Conservation (phyloP, 2,888 invertebrate genomes). For the Crossocerus cetratus region DNA sequence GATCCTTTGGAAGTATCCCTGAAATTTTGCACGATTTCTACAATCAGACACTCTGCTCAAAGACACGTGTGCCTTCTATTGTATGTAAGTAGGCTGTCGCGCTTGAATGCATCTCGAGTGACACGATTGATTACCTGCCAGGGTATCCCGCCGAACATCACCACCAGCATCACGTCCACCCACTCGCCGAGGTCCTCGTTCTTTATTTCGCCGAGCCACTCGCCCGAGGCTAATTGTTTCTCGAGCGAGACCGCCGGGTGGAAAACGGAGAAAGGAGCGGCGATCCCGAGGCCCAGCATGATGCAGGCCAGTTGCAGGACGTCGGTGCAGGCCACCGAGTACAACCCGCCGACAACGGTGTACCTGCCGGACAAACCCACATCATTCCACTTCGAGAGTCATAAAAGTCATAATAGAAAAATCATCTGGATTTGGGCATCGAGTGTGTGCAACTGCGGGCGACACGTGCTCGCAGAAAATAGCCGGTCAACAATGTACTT, state of each 20-base stretch:
- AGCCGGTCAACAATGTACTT: no score
- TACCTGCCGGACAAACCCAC: constrained; percentile 74
- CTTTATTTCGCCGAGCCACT: constrained; percentile 80
- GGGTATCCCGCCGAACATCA: constrained; percentile 84
- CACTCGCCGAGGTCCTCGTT: constrained; percentile 78
- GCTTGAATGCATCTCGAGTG: constrained; percentile 7
- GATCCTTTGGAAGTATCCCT: constrained; percentile 85
- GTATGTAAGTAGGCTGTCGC: neutral
- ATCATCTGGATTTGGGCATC: no score
- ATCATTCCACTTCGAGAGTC: no score
- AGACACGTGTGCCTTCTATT: no score
- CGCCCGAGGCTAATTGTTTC: constrained; percentile 71
- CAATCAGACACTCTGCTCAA: no score
- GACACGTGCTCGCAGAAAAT: no score
- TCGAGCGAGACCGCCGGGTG: constrained; percentile 79
- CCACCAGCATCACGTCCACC: constrained; percentile 80
- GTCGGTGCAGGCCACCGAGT: constrained; percentile 86
- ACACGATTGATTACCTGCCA: constrained; percentile 79
- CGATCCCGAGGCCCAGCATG: constrained; percentile 82
- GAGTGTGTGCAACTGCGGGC: no score
- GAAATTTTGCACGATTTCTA: neutral
- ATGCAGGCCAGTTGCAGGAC: constrained; percentile 84
- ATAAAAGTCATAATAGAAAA: no score
- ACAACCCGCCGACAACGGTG: constrained; percentile 84
- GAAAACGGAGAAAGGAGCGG: constrained; percentile 81